These are phyloP conservation scores for Brachylomia viminalis DNA, from an alignment of 2,888 invertebrate genomes.

Conservation along the genomic window DNA sequence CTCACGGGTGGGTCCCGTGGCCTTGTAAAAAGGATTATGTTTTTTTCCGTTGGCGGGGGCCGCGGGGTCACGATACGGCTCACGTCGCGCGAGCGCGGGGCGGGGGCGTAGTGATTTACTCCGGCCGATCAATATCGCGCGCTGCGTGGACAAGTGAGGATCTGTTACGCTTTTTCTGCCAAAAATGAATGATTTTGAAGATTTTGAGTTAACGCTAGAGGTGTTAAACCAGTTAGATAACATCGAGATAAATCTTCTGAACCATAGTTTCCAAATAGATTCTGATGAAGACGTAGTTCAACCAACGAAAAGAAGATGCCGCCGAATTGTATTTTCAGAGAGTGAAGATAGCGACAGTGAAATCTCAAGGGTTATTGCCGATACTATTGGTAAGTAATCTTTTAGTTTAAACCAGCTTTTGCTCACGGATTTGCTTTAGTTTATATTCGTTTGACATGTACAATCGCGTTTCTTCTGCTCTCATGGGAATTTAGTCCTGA, in stretches of 20 bases:
- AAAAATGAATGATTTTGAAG: background rate
- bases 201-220: constrained; percentile 6
- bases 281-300: constrained; percentile 6
- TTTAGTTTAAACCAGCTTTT: too few species aligned
- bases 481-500: too few species aligned
- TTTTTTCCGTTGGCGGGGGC: background rate
- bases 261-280: constrained; percentile 7
- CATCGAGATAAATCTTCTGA: constrained; percentile 9
- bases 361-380: background rate
- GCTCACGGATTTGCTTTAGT: too few species aligned
- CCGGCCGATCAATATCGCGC: background rate
- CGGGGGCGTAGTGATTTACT: too few species aligned
- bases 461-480: too few species aligned
- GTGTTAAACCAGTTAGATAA: constrained; percentile 10
- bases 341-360: constrained; percentile 6
- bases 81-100: background rate
- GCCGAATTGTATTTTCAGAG: background rate
- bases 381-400: too few species aligned
- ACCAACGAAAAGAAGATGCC: constrained; percentile 9
- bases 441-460: too few species aligned
- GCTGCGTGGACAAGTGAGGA: background rate
- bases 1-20: constrained; percentile 6
- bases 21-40: background rate
- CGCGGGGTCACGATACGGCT: too few species aligned
- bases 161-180: background rate